Percentiles rank a stretch among this genome's conserved stretches.
Evolutionary conservation across 2,797 vertebrate genomes (phyloP).

Genomic region (Macropodus opercularis): DNA sequence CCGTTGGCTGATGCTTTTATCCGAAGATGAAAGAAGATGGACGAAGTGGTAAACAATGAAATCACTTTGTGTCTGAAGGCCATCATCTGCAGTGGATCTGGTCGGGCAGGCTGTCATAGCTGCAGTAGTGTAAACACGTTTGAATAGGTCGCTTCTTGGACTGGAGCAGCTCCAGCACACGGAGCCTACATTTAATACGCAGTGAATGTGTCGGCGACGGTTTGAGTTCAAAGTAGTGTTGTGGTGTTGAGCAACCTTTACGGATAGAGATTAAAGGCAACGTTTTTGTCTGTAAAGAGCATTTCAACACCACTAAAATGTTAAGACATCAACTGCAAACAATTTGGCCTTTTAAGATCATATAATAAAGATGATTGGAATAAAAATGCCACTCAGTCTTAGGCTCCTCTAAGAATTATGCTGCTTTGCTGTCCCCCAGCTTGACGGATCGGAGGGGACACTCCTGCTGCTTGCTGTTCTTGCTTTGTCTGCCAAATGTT

Average conservation of each 20-base stretch:
- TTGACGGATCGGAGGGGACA: slow-evolving; percentile 9
- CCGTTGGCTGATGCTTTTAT: background rate
- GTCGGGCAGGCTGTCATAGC: background rate
- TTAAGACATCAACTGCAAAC: slow-evolving; percentile 1
- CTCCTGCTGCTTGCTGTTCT: slow-evolving; percentile 31
- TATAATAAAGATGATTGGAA: slow-evolving; percentile 8
- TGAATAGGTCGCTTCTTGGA: slow-evolving; percentile 10
- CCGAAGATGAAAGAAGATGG: background rate
- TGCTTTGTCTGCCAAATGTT: slow-evolving; percentile 43
- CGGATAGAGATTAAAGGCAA: background rate
- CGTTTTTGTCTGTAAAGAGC: background rate
- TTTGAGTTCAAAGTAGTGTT: background rate
- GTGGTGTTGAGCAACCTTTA: background rate
- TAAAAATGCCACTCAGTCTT: slow-evolving; percentile 16
- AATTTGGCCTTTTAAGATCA: slow-evolving; percentile 8
- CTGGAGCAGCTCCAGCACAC: background rate
- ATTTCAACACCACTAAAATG: background rate
- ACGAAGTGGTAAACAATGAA: slow-evolving; percentile 35
- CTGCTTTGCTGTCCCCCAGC: slow-evolving; percentile 8
- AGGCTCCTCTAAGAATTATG: slow-evolving; percentile 24
- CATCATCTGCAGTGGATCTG: slow-evolving; percentile 5
- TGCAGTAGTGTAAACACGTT: slow-evolving; percentile 9
- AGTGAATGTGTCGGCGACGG: background rate
- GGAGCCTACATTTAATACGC: slow-evolving; percentile 8
- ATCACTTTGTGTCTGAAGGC: background rate